Evolutionary conservation across 2,888 invertebrate species (phyloP).

Genomic region (Morinoia aosen): DNA sequence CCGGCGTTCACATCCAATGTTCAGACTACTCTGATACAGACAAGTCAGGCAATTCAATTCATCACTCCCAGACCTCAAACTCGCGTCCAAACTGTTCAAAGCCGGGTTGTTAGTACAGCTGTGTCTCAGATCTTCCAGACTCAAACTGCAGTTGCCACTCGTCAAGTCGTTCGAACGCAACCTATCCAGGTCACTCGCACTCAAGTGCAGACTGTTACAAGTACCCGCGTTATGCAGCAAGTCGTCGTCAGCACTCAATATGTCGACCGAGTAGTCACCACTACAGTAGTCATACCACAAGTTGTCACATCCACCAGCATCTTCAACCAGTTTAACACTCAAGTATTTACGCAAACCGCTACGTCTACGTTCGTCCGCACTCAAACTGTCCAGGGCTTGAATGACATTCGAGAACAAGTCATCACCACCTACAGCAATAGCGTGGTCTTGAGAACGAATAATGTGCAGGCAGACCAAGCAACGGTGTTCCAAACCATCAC

Average conservation of each 20-base stretch:
- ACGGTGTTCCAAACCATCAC: constrained; percentile 59
- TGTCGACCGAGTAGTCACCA: constrained; percentile 56
- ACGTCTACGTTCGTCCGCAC: constrained; percentile 54
- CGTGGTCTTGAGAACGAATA: constrained; percentile 57
- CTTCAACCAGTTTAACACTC: constrained; percentile 59
- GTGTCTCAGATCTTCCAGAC: constrained; percentile 59
- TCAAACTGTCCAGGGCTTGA: constrained; percentile 59
- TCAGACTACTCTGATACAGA: constrained; percentile 57
- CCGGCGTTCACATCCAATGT: constrained; percentile 60
- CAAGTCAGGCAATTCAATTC: constrained; percentile 54
- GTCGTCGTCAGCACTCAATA: constrained; percentile 54
- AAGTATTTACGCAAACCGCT: constrained; percentile 57
- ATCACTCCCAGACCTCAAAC: constrained; percentile 61
- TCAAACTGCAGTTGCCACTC: constrained; percentile 56
- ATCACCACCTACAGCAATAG: constrained; percentile 52
- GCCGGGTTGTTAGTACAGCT: constrained; percentile 57
- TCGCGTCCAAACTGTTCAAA: constrained; percentile 57
- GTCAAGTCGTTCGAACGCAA: constrained; percentile 55
- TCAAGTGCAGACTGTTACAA: constrained; percentile 56
- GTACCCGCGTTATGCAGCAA: constrained; percentile 55
- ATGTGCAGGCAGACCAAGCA: constrained; percentile 52
- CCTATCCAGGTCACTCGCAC: constrained; percentile 57
- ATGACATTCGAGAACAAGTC: constrained; percentile 54
- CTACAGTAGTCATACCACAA: constrained; percentile 58
- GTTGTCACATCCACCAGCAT: constrained; percentile 58